Base-by-base conservation (phyloP, 2,113 vertebrate genomes). In the Typhlomys cinereus region DNA sequence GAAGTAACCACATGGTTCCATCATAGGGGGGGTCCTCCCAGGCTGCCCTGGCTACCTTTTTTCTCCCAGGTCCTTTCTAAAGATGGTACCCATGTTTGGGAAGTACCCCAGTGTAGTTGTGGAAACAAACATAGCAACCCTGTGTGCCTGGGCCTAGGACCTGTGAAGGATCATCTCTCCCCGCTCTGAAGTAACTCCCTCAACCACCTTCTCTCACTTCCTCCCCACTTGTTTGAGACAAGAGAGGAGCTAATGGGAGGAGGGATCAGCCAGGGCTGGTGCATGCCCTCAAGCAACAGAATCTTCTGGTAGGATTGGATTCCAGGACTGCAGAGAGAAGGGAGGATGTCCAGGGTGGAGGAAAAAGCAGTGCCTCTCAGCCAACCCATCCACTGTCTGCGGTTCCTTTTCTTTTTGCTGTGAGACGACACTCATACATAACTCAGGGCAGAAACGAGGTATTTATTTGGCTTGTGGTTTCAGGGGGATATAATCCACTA, bases 1-100 rank as follows among this genome's bases (percentile, higher is more conserved):
- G 31, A 9, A 18, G 23, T 61, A 17, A 12, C 61, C 61, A 34
- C 17, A 5, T n/a, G 46, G 9, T n/a, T 9, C 59, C 39, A 10
- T 50, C 0, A 54, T 0, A 7, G 0, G 4, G 0, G 4, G 36
- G 21, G 74, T 44, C 78, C 36, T 39, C n/a, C n/a, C 12, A 44
- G 48, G 9, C 34, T 36, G 31, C 39, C 29, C 34, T 31, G 69
- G n/a, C 36, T 8, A 6, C 61, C 15, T 41, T 34, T 20, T 27
- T 36, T 46, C 39, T 27, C 36, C 11, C 0, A 7, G 39, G 50
- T 27, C 4, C 48, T 84, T 84, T 36, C 74, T 61, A 54, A 80
- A 67, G 18, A 14, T 46, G 46, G n/a, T 64, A 39, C 34, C 88
- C 50, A 7, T 44, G 10, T 34, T 71, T 66, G 11, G 21, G 76